Evolutionary conservation across 2,113 vertebrate genomes (phyloP), one percentile per base, ranked within the genome.

Genomic region (Pungitius pungitius): DNA sequence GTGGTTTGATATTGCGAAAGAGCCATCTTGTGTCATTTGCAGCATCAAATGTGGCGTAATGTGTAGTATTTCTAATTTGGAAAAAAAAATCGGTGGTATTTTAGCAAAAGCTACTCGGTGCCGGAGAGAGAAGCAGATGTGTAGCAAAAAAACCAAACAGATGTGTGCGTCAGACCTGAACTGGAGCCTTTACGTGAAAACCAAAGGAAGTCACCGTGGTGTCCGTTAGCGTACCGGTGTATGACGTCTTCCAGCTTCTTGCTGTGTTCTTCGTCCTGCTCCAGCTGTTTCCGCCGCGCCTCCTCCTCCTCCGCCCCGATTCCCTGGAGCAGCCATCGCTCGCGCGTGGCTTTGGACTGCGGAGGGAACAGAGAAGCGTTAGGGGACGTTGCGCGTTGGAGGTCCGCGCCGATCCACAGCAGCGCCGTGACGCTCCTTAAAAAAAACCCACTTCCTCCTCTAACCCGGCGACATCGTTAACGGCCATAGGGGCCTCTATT

Each of bases 271-370:
- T 99, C 97, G 84, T 99, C 97, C 80, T 94, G 94, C 77, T 98
- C 96, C 91, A 96, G 94, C 90, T 98, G 96, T 83, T 90, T 94
- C 85, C 89, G 93, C 78, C 95, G 94, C 69, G 90, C 92, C 88
- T 96, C 96, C 39, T 96, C 96, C 82, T 96, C 96, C 85, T 98
- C 96, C 1, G 90, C 90, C 11, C 93, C 94, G 54, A 95, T 93
- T 69, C 97, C 98, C 88, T 99, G 96, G 60, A 99, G 94, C 85
- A 99, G 96, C 98, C 98, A 99, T 91, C 97, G 96, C 87, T 99
- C 98, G 11, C 98, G 95, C 89, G 95, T 96, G 75, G 96, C 93
- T 95, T 98, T 99, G 84, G 98, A 99, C 98, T 99, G 89, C 9
- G 22, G 73, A 37, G 64, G 69, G 56, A 77, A 47, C 51, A 70